These are phyloP conservation scores for Daboia siamensis DNA, from an alignment of 2,113 vertebrate species.

Conservation along the genomic window DNA sequence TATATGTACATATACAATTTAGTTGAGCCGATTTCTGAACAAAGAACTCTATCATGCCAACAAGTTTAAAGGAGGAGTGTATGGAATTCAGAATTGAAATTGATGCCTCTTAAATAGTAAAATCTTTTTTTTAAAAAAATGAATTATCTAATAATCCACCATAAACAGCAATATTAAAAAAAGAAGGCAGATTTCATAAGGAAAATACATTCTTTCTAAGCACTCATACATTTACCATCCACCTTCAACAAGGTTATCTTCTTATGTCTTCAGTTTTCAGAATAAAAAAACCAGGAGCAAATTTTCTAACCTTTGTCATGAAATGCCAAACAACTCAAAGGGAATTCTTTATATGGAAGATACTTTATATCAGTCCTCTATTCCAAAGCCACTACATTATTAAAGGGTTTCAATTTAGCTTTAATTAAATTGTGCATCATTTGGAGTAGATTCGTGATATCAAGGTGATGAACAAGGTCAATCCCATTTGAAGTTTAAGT, in stretches of 20 bases:
- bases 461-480: background rate
- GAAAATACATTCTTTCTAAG: background rate
- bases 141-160: background rate
- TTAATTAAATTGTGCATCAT: background rate
- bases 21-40: background rate
- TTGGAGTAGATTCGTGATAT: background rate
- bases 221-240: background rate
- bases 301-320: background rate
- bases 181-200: background rate
- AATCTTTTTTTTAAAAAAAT: background rate
- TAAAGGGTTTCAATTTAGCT: background rate
- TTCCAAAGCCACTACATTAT: background rate
- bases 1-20: background rate
- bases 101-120: background rate
- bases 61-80: background rate
- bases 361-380: background rate
- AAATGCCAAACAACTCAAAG: background rate
- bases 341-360: background rate
- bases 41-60: background rate
- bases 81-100: background rate
- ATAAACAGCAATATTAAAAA: background rate
- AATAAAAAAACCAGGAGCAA: background rate
- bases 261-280: background rate
- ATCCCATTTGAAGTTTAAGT: background rate
- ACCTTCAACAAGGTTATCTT: background rate